Evolutionary conservation across 2,888 invertebrate species (phyloP).

Genomic region (Mystacides longicornis): DNA sequence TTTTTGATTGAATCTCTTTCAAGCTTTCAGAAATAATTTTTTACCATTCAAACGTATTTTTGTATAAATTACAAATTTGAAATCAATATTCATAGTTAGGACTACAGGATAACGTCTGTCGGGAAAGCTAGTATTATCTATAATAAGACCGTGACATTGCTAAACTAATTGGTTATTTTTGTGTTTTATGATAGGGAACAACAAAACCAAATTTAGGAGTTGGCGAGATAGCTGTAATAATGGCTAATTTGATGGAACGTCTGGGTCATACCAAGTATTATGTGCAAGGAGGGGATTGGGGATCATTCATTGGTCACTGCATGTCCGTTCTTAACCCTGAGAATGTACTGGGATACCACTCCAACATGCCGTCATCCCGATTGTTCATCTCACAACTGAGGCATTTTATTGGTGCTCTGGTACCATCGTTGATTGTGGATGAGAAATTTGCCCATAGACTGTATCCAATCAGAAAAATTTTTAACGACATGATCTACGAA

Average conservation of each 20-base stretch:
- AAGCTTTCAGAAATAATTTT: no score
- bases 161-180: no score
- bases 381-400: constrained; percentile 37
- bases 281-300: constrained; percentile 68
- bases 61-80: no score
- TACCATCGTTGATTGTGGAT: constrained; percentile 46
- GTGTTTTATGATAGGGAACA: constrained; percentile 39
- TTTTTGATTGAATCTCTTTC: no score
- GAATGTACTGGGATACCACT: constrained; percentile 45
- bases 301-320: constrained; percentile 43
- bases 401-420: constrained; percentile 37
- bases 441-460: constrained; percentile 40
- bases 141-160: no score
- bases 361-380: constrained; percentile 50
- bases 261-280: constrained; percentile 60
- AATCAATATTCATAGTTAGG: no score
- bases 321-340: constrained; percentile 51
- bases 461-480: constrained; percentile 41
- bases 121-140: no score
- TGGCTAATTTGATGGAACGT: constrained; percentile 63
- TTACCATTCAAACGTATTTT: no score
- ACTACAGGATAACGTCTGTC: no score
- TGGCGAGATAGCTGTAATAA: constrained; percentile 46
- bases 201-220: constrained; percentile 52
- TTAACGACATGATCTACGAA: constrained; percentile 33